Conservation (phyloP, 2,113 vertebrate genomes). For the Guaruba guarouba region DNA sequence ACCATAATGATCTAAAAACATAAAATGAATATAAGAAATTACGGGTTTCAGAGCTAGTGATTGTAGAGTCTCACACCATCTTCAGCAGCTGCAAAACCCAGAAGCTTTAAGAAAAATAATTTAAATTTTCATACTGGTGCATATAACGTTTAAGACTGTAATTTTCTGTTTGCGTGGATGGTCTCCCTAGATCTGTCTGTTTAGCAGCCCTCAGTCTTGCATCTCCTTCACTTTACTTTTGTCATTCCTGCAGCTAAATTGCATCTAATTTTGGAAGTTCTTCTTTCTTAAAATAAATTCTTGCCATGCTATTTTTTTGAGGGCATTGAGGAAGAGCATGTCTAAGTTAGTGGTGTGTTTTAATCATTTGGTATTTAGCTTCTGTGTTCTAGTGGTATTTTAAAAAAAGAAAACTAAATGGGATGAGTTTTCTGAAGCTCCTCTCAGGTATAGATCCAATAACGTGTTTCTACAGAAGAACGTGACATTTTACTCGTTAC, state of each 20-base stretch:
- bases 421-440: neutral
- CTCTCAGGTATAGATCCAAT: neutral
- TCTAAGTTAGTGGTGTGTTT: neutral
- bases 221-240: neutral
- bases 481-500: neutral
- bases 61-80: neutral
- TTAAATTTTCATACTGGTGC: neutral
- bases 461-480: neutral
- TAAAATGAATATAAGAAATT: neutral
- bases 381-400: neutral
- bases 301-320: neutral
- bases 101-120: neutral
- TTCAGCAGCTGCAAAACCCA: neutral
- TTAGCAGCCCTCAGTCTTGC: neutral
- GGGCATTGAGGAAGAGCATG: neutral
- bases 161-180: neutral
- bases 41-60: neutral
- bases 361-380: neutral
- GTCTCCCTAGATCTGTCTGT: neutral
- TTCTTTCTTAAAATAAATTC: neutral
- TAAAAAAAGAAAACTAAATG: neutral
- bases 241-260: neutral
- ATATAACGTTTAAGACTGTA: neutral
- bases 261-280: neutral
- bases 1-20: neutral